These are phyloP conservation scores for Rhabdomys pumilio DNA, from an alignment of 2,797 vertebrate species.

Conservation along the genomic window DNA sequence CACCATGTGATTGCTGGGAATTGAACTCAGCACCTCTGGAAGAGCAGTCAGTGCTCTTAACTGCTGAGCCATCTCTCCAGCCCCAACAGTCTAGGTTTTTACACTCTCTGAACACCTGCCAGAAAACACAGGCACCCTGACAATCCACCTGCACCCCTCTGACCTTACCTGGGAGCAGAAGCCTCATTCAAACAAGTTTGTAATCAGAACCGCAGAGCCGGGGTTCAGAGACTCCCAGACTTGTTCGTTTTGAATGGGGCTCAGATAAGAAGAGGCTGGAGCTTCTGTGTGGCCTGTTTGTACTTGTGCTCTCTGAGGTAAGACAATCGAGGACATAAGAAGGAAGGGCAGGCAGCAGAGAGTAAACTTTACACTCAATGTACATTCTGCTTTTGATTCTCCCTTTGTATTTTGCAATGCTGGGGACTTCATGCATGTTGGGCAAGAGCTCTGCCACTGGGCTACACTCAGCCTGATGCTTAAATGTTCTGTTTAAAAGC, in stretches of 20 bases:
- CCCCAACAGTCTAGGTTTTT: not conserved
- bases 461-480: not conserved
- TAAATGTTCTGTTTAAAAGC: not conserved
- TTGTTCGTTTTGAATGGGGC: not conserved
- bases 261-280: too few relatives aligned
- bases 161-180: not conserved
- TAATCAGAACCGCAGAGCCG: not conserved
- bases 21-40: too few relatives aligned
- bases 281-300: not conserved
- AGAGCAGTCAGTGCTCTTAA: too few relatives aligned
- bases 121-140: not conserved
- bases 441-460: not conserved
- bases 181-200: not conserved
- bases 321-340: too few relatives aligned
- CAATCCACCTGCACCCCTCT: not conserved
- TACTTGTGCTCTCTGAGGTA: accelerated
- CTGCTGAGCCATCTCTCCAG: too few relatives aligned
- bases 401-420: not conserved
- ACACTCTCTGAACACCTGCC: not conserved
- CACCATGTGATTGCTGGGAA: too few relatives aligned
- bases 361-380: accelerated
- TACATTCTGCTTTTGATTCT: not conserved
- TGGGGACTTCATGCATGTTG: too few relatives aligned
- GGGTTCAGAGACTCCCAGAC: not conserved
- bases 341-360: accelerated